Conservation (phyloP, 2,797 vertebrate species). For the Calcarius lapponicus region DNA sequence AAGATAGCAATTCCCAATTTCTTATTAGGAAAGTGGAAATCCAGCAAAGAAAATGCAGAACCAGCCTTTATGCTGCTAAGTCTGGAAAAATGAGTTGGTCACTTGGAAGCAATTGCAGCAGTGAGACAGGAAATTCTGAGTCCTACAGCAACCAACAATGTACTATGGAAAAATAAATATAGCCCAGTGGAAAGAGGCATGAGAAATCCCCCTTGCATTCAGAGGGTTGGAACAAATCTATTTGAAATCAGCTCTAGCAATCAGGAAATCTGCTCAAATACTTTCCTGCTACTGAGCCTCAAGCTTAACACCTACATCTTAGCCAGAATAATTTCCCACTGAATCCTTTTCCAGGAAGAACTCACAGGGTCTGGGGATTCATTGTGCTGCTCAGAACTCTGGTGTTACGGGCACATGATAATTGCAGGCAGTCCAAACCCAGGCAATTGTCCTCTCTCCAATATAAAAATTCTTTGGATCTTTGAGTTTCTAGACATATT, state of each 20-base stretch:
- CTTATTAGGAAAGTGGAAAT: not conserved
- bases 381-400: not conserved
- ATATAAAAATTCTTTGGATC: not conserved
- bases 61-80: not conserved
- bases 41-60: slow-evolving; percentile 3
- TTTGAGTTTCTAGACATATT: not conserved
- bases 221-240: slow-evolving; percentile 46
- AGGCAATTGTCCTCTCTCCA: not conserved
- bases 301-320: not conserved
- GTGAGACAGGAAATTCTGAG: slow-evolving; percentile 61
- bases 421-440: not conserved
- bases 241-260: slow-evolving; percentile 32
- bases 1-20: not conserved
- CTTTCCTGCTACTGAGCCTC: slow-evolving; percentile 41
- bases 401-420: not conserved
- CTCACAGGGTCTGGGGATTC: not conserved
- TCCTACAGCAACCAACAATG: slow-evolving; percentile 60
- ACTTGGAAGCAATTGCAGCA: slow-evolving; percentile 13
- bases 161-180: slow-evolving; percentile 67
- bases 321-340: slow-evolving; percentile 1
- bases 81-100: slow-evolving; percentile 42
- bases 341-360: not conserved
- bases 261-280: slow-evolving; percentile 64
- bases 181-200: slow-evolving; percentile 52
- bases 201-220: slow-evolving; percentile 56